Conservation (phyloP, 2,888 invertebrate species). For the Pterostichus niger region DNA sequence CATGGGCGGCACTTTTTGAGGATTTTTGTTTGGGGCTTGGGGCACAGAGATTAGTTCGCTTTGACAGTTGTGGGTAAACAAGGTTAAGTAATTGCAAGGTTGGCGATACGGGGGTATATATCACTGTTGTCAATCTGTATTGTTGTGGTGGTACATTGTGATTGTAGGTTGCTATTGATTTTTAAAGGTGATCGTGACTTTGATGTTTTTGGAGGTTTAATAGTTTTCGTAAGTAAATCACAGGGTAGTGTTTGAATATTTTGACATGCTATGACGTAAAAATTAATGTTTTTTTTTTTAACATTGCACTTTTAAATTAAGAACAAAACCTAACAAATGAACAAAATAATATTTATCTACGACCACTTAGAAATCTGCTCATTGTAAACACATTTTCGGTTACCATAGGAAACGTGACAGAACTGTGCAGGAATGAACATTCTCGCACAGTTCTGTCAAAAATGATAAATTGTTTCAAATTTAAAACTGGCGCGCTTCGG, state of each 20-base stretch:
- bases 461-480: no score
- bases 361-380: no score
- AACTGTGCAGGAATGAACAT: no score
- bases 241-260: constrained; percentile 9
- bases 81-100: constrained; percentile 75
- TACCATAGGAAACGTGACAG: no score
- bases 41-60: constrained; percentile 75
- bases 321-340: no score
- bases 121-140: constrained; percentile 48
- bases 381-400: no score
- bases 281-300: constrained; percentile 25
- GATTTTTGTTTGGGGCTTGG: constrained; percentile 56
- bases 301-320: no score
- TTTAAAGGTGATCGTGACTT: constrained; percentile 25
- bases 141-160: constrained; percentile 42
- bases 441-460: no score
- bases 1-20: constrained; percentile 51
- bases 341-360: no score
- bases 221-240: constrained; percentile 17
- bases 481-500: no score
- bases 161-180: constrained; percentile 10
- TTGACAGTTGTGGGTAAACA: constrained; percentile 77
- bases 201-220: constrained; percentile 5
- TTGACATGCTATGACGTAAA: constrained; percentile 17
- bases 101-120: constrained; percentile 44